These are phyloP conservation scores for Drosophila tsacasi DNA, from an alignment of 1,140 invertebrate species.

Conservation along the genomic window DNA sequence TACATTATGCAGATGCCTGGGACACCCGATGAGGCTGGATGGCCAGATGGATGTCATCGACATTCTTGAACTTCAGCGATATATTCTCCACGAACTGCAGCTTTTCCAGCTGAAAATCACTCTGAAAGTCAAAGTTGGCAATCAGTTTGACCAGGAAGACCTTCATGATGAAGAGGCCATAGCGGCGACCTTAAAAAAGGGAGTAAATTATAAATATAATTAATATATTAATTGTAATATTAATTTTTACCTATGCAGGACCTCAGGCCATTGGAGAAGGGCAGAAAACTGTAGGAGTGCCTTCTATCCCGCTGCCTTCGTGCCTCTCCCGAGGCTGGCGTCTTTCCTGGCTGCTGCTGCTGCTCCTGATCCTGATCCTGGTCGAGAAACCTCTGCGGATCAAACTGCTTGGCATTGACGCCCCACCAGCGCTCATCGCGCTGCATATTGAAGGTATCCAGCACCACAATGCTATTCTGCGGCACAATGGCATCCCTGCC, in stretches of 20 bases:
- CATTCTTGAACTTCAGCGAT: slow-evolving; percentile 76
- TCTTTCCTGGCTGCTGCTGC: background rate
- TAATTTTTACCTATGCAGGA: slow-evolving; percentile 87
- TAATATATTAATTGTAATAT: background rate
- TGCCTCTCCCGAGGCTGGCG: background rate
- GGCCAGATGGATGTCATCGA: slow-evolving; percentile 65
- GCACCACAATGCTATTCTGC: slow-evolving; percentile 70
- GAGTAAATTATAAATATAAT: no score
- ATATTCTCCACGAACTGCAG: slow-evolving; percentile 77
- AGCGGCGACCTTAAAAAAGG: slow-evolving; percentile 58
- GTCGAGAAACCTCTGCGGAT: slow-evolving; percentile 91
- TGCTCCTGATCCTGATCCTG: slow-evolving; percentile 9
- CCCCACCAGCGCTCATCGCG: slow-evolving; percentile 75
- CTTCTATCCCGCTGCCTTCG: slow-evolving; percentile 50
- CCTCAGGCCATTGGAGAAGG: slow-evolving; percentile 90
- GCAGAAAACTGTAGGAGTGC: slow-evolving; percentile 90
- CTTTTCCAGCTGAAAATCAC: slow-evolving; percentile 57
- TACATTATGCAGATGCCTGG: slow-evolving; percentile 8
- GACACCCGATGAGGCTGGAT: slow-evolving; percentile 46
- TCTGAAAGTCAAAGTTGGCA: slow-evolving; percentile 63
- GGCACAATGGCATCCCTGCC: slow-evolving; percentile 62
- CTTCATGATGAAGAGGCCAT: slow-evolving; percentile 76
- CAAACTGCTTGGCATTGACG: slow-evolving; percentile 89
- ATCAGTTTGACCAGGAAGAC: slow-evolving; percentile 77
- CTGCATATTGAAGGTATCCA: slow-evolving; percentile 82